A percentile compares a stretch with the other conserved stretches of the same genome.
phyloP scores from a whole-genome alignment of 1,140 invertebrate genomes.

The Globodera rostochiensis region DNA sequence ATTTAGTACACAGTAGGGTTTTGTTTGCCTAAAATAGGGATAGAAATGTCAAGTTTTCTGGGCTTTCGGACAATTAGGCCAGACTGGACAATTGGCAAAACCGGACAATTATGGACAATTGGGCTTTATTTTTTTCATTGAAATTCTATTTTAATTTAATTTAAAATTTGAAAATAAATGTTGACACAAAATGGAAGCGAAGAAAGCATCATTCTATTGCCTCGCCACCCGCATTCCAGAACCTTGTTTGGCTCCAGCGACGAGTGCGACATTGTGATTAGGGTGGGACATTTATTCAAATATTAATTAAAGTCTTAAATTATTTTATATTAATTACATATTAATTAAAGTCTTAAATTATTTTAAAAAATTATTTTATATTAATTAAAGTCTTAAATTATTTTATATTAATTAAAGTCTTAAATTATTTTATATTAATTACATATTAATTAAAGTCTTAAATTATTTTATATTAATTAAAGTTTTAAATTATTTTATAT shows the following conservation, averaged over 20 bases:
- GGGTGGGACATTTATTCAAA: neutral
- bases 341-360: neutral
- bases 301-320: neutral
- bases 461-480: neutral
- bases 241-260: conserved; percentile 17
- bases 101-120: neutral
- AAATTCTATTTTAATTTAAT: neutral
- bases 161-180: neutral
- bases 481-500: neutral
- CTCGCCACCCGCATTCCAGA: neutral
- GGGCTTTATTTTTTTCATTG: neutral
- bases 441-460: too few relatives aligned
- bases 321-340: neutral
- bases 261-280: conserved; percentile 27
- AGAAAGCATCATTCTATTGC: neutral
- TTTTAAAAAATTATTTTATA: neutral
- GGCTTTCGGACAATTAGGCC: too few relatives aligned
- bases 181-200: neutral
- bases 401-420: neutral
- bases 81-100: too few relatives aligned
- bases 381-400: neutral
- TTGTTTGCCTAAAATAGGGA: too few relatives aligned
- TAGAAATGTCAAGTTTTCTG: too few relatives aligned
- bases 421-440: neutral
- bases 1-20: too few relatives aligned